These are phyloP conservation scores for Seira musarum DNA, from an alignment of 2,888 invertebrate species.

Conservation along the genomic window DNA sequence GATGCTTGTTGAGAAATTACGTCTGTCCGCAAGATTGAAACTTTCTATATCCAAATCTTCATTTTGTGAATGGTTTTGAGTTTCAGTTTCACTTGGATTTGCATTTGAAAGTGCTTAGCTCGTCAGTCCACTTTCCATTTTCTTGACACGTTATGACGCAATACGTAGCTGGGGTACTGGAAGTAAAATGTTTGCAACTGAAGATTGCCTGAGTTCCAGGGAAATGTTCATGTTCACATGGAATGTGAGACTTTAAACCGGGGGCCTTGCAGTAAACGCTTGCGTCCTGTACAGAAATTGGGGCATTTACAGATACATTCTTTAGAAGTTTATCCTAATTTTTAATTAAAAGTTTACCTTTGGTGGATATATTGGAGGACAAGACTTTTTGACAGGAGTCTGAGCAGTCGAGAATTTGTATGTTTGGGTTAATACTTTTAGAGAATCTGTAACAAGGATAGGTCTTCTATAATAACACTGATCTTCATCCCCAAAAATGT, in stretches of 20 bases:
- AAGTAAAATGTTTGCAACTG: constrained; percentile 46
- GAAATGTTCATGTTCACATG: constrained; percentile 51
- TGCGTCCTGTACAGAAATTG: constrained; percentile 23
- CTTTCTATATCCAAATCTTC: too few species aligned
- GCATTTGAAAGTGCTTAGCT: constrained; percentile 46
- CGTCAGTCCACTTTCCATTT: constrained; percentile 60
- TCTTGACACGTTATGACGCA: constrained; percentile 55
- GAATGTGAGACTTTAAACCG: constrained; percentile 41
- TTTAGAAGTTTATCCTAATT: too few species aligned
- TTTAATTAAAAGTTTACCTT: constrained; percentile 29
- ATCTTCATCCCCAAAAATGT: background rate
- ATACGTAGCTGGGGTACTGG: constrained; percentile 45
- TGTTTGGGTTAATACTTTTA: constrained; percentile 38
- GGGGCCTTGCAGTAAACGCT: constrained; percentile 60
- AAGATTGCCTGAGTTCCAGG: constrained; percentile 60
- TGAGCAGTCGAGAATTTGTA: constrained; percentile 51
- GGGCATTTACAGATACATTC: constrained; percentile 2
- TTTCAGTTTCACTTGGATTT: constrained; percentile 6
- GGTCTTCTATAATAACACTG: background rate
- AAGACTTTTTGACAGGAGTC: constrained; percentile 26
- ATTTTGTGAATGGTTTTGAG: background rate
- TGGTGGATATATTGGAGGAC: constrained; percentile 53
- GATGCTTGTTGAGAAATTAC: constrained; percentile 23
- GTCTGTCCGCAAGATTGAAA: constrained; percentile 28
- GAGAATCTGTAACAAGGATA: constrained; percentile 42